A percentile compares a stretch with the other conserved stretches of the same genome.
These are phyloP conservation scores for Spodoptera frugiperda DNA, from an alignment of 1,140 invertebrate genomes.

Conservation along the genomic window DNA sequence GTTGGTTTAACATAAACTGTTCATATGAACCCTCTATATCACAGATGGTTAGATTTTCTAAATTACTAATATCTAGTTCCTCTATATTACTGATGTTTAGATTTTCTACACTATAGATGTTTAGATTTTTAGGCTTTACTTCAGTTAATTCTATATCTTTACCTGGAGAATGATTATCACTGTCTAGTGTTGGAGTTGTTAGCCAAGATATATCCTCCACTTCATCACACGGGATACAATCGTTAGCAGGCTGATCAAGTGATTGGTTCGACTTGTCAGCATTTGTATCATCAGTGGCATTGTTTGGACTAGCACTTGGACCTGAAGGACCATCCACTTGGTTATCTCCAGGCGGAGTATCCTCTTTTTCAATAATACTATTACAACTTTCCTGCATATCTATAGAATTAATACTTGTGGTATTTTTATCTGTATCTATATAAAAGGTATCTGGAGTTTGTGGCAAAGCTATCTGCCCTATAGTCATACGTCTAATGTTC, in stretches of 20 bases:
- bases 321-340: background rate
- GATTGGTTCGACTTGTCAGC: background rate
- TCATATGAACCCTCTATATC: too few species aligned
- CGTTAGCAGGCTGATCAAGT: background rate
- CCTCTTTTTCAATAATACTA: conserved; percentile 6
- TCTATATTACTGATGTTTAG: too few species aligned
- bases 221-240: background rate
- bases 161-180: background rate
- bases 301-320: background rate
- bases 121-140: background rate
- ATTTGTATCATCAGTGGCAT: background rate
- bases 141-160: conserved; percentile 44
- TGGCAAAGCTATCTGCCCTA: conserved; percentile 51
- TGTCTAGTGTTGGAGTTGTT: background rate
- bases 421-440: conserved; percentile 4
- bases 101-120: background rate
- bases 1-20: too few species aligned
- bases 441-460: background rate
- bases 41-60: too few species aligned
- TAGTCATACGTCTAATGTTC: conserved; percentile 67
- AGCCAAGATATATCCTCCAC: conserved; percentile 10
- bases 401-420: too few species aligned
- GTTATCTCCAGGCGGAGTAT: background rate
- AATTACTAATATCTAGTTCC: too few species aligned
- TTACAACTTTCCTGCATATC: background rate